Evolutionary conservation across 2,888 invertebrate species (phyloP).

Genomic region (Chesias legatella): DNA sequence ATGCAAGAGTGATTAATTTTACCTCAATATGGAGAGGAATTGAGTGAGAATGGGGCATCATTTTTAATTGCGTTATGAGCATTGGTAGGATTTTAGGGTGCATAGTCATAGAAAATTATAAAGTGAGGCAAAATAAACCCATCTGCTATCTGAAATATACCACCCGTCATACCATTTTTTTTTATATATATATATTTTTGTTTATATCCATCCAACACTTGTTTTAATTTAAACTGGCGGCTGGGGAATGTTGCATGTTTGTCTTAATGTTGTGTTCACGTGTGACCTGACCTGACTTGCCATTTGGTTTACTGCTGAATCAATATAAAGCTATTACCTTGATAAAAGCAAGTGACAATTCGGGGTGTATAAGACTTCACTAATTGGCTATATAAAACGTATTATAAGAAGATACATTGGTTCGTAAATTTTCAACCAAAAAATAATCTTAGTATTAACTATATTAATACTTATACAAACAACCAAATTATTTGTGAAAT

Average conservation of each 20-base stretch:
- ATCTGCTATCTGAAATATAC: constrained; percentile 56
- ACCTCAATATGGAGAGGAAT: constrained; percentile 27
- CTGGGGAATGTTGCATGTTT: constrained; percentile 78
- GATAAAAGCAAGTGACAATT: constrained; percentile 40
- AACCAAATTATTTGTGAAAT: too few species aligned
- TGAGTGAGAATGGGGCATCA: constrained; percentile 22
- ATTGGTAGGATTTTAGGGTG: constrained; percentile 36
- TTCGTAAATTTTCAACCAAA: constrained; percentile 30
- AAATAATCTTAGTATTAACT: too few species aligned
- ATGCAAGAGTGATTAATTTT: constrained; percentile 24
- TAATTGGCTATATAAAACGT: constrained; percentile 46
- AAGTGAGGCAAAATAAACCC: constrained; percentile 34
- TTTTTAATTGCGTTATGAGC: constrained; percentile 23
- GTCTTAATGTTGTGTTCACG: constrained; percentile 47
- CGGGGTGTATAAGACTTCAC: constrained; percentile 35
- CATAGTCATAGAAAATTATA: constrained; percentile 31
- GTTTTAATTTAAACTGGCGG: constrained; percentile 70
- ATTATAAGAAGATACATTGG: constrained; percentile 41
- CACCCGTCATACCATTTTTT: constrained; percentile 62
- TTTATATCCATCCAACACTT: constrained; percentile 74
- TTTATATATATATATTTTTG: constrained; percentile 48
- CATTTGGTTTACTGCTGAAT: constrained; percentile 34
- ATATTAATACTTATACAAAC: too few species aligned
- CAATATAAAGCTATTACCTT: too few species aligned
- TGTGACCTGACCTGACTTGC: constrained; percentile 46